Evolutionary conservation across 2,113 vertebrate species (phyloP), one percentile per base, ranked within the genome.

Genomic region (Anas platyrhynchos): DNA sequence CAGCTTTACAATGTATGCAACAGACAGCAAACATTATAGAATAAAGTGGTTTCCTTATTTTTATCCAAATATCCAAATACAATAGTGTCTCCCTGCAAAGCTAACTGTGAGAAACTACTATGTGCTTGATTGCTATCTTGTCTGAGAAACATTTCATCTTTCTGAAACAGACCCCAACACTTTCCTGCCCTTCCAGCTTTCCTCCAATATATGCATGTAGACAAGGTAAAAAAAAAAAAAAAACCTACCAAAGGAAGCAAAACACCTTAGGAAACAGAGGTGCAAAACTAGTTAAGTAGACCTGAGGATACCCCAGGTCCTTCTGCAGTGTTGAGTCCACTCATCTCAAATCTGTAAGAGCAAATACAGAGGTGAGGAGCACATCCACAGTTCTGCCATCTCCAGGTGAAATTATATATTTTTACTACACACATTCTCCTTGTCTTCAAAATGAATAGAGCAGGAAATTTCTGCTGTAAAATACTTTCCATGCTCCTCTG

Each of bases 291-390:
- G 41, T 41, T 41, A 41, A 41, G 41, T 41, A 65, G 18, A 54
- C 4, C 13, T 0, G 2, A 75, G 48, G 2, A 5, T 67, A 41
- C 20, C 26, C 29, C 1, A 0, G 55, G 31, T 79, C 36, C 65
- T 88, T 89, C 58, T 86, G 16, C n/a, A 86, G 55, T 6, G 11
- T 38, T 77, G 41, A 69, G 43, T 68, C 88, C 68, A 56, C 17
- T 59, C 67, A n/a, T 21, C 36, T 66, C 9, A 2, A 66, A 66
- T 27, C 23, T 84, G 66, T 84, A 41, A 50, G 75, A 86, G 54
- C 38, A 89, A 59, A 58, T 52, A 44, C 52, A 75, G 46, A 78
- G 46, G 43, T 78, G 56, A 75, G 74, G 44, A 85, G 14, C n/a
- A 56, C 34, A 65, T 68, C 58, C 31, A 48, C 38, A 91, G 78